Evolutionary conservation across 2,888 invertebrate genomes (phyloP).

Genomic region (Ornithoptera priamus): DNA sequence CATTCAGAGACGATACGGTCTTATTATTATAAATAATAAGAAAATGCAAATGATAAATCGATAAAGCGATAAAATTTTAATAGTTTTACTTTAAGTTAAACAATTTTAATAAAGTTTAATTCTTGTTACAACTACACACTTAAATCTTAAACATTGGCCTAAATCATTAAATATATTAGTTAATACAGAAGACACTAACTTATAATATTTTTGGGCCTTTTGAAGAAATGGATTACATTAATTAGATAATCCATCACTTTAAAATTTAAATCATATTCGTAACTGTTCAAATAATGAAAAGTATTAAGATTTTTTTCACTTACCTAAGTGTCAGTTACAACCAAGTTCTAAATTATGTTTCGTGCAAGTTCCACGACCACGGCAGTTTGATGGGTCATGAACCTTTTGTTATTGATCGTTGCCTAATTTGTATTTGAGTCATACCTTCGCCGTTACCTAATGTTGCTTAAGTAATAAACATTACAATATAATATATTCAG

Average conservation of each 20-base stretch:
- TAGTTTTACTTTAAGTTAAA: neutral
- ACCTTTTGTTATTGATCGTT: conserved; percentile 16
- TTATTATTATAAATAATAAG: neutral
- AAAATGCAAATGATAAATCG: neutral
- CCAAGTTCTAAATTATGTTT: conserved; percentile 1
- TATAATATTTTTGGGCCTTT: too few relatives aligned
- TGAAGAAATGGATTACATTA: too few relatives aligned
- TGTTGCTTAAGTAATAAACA: neutral
- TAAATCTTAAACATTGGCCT: too few relatives aligned
- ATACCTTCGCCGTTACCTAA: neutral
- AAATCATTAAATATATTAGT: too few relatives aligned
- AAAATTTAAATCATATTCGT: too few relatives aligned
- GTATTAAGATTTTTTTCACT: too few relatives aligned
- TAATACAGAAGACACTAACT: too few relatives aligned
- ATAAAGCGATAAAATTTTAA: neutral
- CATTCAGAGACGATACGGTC: neutral
- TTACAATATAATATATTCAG: neutral
- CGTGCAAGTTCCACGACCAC: conserved; percentile 1
- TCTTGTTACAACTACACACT: too few relatives aligned
- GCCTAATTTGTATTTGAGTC: conserved; percentile 14
- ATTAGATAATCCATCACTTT: too few relatives aligned
- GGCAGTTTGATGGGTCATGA: conserved; percentile 4
- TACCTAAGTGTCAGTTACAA: neutral
- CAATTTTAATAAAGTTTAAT: too few relatives aligned
- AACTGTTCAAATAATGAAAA: too few relatives aligned